A percentile compares a stretch with the other conserved stretches of the same genome.
Conservation (phyloP, 1,140 invertebrate genomes). For the Orussus abietinus region DNA sequence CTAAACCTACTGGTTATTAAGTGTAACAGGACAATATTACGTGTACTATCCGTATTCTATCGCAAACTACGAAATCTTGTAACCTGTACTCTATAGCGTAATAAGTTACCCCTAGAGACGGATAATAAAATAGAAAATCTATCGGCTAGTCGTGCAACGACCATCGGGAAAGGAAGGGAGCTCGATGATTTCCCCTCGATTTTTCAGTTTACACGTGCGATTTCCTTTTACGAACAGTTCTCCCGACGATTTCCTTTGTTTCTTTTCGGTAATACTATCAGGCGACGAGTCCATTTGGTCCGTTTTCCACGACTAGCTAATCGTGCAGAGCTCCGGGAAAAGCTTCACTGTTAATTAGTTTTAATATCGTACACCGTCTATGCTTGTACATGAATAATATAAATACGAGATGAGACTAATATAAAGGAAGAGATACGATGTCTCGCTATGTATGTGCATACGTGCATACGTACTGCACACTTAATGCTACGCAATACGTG, state of each 20-base stretch:
- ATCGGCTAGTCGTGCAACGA: not conserved
- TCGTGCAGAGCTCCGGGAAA: constrained; percentile 1
- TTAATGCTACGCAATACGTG: no score
- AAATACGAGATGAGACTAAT: constrained; percentile 10
- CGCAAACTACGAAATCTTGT: no score
- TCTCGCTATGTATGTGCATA: constrained; percentile 4
- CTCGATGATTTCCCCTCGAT: no score
- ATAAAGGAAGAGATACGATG: constrained; percentile 13
- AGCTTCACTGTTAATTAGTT: constrained; percentile 32
- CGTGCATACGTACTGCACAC: no score
- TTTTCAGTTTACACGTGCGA: no score
- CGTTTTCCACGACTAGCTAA: constrained; percentile 1
- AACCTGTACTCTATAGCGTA: constrained; percentile 1
- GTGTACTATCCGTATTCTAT: constrained; percentile 24
- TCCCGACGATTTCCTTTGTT: no score
- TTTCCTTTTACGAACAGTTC: no score
- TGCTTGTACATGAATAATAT: constrained; percentile 21
- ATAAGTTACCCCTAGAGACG: not conserved
- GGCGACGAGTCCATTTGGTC: no score
- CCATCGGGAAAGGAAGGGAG: no score
- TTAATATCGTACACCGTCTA: constrained; percentile 20
- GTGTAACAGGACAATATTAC: constrained; percentile 42
- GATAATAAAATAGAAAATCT: not conserved
- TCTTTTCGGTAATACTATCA: no score
- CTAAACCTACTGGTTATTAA: constrained; percentile 32